Conservation (phyloP, 2,888 invertebrate species). For the Salpingus planirostris region DNA sequence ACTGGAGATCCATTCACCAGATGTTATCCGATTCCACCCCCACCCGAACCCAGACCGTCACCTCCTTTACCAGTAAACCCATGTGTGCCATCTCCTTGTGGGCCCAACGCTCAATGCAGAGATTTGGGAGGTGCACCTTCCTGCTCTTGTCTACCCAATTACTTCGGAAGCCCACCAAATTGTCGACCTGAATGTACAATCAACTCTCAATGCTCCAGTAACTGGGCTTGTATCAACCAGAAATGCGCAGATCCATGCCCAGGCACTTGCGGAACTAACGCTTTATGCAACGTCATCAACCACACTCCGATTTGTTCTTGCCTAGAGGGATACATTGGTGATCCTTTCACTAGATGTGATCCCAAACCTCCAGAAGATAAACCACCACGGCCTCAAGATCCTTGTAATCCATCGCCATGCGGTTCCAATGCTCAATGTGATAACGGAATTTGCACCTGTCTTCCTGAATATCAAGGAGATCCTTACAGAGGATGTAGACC, state of each 20-base stretch:
- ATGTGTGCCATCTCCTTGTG: constrained; percentile 72
- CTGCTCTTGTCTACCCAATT: constrained; percentile 66
- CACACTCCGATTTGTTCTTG: constrained; percentile 79
- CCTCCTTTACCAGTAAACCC: constrained; percentile 44
- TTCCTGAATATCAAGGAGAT: constrained; percentile 57
- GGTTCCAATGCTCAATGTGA: constrained; percentile 46
- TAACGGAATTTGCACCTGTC: constrained; percentile 45
- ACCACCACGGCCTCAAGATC: constrained; percentile 38
- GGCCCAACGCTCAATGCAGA: constrained; percentile 71
- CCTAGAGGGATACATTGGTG: constrained; percentile 62
- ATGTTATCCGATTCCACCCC: constrained; percentile 23
- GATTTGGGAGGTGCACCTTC: constrained; percentile 61
- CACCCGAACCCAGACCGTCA: constrained; percentile 23
- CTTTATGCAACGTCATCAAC: constrained; percentile 69
- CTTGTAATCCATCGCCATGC: constrained; percentile 67
- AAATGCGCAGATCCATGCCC: constrained; percentile 76
- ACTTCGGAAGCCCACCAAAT: constrained; percentile 69
- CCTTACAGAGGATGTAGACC: constrained; percentile 53
- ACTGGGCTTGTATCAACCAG: constrained; percentile 71
- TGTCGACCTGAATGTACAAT: constrained; percentile 78
- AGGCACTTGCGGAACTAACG: constrained; percentile 69
- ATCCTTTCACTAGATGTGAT: constrained; percentile 59
- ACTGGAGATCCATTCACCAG: constrained; percentile 54
- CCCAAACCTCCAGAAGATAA: constrained; percentile 19
- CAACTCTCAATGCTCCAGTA: constrained; percentile 70